These are phyloP conservation scores for Lasioglossum vierecki DNA, from an alignment of 2,888 invertebrate genomes.

Conservation along the genomic window DNA sequence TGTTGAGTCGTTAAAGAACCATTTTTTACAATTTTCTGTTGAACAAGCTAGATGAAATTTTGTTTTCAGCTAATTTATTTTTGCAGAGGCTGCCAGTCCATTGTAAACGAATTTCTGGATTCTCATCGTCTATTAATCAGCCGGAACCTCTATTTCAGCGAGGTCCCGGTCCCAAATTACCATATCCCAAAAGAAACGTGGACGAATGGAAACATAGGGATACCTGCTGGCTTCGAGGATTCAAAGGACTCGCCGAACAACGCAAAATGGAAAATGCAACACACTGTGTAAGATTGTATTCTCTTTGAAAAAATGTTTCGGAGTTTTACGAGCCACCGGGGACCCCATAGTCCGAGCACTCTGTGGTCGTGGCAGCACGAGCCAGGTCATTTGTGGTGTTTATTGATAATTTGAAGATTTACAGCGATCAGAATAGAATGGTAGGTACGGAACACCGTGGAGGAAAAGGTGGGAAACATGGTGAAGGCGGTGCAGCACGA, in stretches of 20 bases:
- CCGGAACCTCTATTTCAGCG: not conserved
- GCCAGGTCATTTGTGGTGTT: constrained; percentile 77
- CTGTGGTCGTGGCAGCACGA: constrained; percentile 61
- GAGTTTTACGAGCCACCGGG: constrained; percentile 46
- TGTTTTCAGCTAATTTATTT: too few relatives aligned
- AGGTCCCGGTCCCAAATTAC: not conserved
- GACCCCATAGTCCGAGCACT: constrained; percentile 44
- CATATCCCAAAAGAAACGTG: not conserved
- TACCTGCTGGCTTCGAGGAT: not conserved
- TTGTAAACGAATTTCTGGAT: not conserved
- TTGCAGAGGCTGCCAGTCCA: not conserved
- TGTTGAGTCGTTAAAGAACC: not conserved
- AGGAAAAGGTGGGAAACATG: constrained; percentile 57
- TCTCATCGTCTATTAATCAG: constrained; percentile 9
- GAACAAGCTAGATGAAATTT: not conserved
- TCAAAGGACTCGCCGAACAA: not conserved
- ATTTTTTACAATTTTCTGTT: not conserved
- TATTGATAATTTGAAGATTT: constrained; percentile 79
- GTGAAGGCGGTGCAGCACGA: constrained; percentile 66
- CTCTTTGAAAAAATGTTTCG: not conserved
- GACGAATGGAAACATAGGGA: not conserved
- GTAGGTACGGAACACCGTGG: not conserved
- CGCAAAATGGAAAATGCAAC: not conserved
- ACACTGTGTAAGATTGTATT: too few relatives aligned
- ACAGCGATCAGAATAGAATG: constrained; percentile 53